Base-by-base conservation (phyloP, 2,888 invertebrate genomes). In the Eupithecia pulchellata region DNA sequence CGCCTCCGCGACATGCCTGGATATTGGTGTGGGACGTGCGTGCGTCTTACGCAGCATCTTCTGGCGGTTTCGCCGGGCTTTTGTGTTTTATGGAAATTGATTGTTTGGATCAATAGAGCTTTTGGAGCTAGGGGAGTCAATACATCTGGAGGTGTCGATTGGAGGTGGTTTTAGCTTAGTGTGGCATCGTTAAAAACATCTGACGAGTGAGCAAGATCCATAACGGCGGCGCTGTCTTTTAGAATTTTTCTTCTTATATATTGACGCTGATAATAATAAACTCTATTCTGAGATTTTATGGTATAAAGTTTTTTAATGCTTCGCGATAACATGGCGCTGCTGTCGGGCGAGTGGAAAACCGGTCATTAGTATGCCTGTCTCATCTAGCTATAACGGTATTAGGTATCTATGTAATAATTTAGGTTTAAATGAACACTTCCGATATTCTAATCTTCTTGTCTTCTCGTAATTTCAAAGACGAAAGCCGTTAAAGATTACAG, bases 21-120 rank as follows among this genome's bases (percentile, higher is more conserved):
- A 72, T 74, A 72, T 72, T 72, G 52, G 52, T 20, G 69, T 72
- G 74, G 72, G 74, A 71, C 74, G 74, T 74, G 74, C 74, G 72
- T 74, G 69, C 71, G 69, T 63, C 74, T 74, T 72, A 74, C 63
- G 58, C 69, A 68, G 74, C 69, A 72, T 74, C 74, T 72, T 61
- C 65, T 69, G 67, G 74, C 69, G 71, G 74, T 74, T 74, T 74
- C 69, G 63, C 55, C 62, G 52, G 55, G 71, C 69, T 69, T 74
- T 74, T 68, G 72, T 68, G 63, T 71, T 74, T 74, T 72, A 69
- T 69, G 72, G 74, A 74, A 74, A 74, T 74, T 74, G 74, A 74
- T 74, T 74, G 74, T 74, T 74, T 72, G 74, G 72, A 74, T 72
- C 74, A 73, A 73, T 65, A 47, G 57, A 69, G 73, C 69, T 73